Percentiles rank a stretch among this genome's conserved stretches.
Conservation (phyloP, 2,888 invertebrate genomes). For the Acanthosepion esculentum region DNA sequence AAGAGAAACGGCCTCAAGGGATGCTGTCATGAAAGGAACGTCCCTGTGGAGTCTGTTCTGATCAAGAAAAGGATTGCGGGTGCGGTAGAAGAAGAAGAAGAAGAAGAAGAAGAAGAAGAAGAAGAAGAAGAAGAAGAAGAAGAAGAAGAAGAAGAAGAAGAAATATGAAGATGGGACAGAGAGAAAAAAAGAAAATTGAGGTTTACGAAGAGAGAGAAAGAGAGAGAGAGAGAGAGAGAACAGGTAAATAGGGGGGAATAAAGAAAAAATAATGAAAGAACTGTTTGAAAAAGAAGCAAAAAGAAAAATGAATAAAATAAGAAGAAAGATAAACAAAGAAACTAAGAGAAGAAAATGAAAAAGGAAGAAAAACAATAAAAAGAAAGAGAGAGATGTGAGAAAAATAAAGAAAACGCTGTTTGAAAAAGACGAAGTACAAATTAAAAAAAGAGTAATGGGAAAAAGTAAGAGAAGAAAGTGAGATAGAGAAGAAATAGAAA, state of each 20-base stretch:
- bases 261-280: neutral
- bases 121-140: neutral
- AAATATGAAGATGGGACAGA: neutral
- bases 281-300: too few species aligned
- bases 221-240: neutral
- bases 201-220: neutral
- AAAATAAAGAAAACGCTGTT: too few species aligned
- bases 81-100: neutral
- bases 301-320: neutral
- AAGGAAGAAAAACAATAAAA: too few species aligned
- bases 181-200: too few species aligned
- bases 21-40: constrained; percentile 22
- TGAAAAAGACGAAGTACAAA: too few species aligned
- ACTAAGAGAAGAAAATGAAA: too few species aligned
- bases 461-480: too few species aligned
- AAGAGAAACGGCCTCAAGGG: constrained; percentile 3
- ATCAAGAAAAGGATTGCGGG: neutral
- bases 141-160: neutral
- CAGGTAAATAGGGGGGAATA: neutral
- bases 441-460: too few species aligned
- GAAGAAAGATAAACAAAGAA: neutral
- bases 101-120: neutral
- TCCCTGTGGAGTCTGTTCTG: neutral
- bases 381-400: too few species aligned
- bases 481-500: too few species aligned